Percentiles rank a stretch among this genome's conserved stretches.
Evolutionary conservation across 2,888 invertebrate genomes (phyloP).

Genomic region (Heliconius aoede): DNA sequence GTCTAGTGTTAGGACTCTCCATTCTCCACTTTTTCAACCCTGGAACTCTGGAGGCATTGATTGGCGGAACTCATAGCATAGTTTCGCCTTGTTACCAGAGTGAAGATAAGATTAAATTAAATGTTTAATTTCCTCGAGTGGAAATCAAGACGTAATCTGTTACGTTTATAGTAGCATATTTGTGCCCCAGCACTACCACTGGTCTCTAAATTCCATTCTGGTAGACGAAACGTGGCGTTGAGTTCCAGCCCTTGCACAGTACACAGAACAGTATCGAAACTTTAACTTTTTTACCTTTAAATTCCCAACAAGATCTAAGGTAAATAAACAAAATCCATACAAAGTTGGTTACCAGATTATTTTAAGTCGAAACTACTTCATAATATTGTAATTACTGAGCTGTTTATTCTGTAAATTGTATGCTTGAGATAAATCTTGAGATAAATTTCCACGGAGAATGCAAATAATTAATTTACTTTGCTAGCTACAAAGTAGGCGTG

Average conservation of each 20-base stretch:
- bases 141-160: too few species aligned
- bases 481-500: slow-evolving; percentile 1
- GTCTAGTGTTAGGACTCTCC: too few species aligned
- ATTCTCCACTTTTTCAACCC: too few species aligned
- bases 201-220: too few species aligned
- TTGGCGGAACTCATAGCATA: too few species aligned
- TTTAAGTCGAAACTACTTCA: slow-evolving; percentile 48
- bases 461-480: slow-evolving; percentile 31
- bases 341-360: slow-evolving; percentile 60
- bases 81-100: too few species aligned
- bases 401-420: slow-evolving; percentile 40
- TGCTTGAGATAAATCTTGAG: slow-evolving; percentile 39
- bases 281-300: not conserved
- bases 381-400: slow-evolving; percentile 50
- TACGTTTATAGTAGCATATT: too few species aligned
- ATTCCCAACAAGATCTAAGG: slow-evolving; percentile 64
- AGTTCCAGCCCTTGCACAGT: not conserved
- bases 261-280: too few species aligned
- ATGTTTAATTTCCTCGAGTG: too few species aligned
- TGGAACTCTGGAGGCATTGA: too few species aligned
- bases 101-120: too few species aligned
- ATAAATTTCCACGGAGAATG: slow-evolving; percentile 26
- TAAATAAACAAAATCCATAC: slow-evolving; percentile 69
- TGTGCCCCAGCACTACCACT: too few species aligned
- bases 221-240: not conserved